Evolutionary conservation across 37 sponge, comb jelly and placozoan genomes (phyloP).

Genomic region (Diacarnus erythraeanus): DNA sequence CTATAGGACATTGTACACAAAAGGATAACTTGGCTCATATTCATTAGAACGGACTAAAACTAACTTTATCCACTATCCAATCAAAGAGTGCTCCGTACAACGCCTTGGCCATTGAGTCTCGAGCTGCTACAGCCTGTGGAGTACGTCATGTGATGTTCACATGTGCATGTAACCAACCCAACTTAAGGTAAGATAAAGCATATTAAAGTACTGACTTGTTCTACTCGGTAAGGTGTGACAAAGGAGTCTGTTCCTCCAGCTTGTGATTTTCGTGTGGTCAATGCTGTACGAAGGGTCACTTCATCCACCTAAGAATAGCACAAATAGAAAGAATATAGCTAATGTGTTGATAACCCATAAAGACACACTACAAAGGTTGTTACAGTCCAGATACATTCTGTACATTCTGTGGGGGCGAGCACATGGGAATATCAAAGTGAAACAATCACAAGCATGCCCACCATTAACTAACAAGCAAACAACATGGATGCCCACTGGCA

Average conservation of each 20-base stretch:
- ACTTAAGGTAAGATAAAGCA: no score
- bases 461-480: no score
- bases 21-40: background rate
- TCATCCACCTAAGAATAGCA: conserved; percentile 40
- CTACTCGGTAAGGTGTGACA: conserved; percentile 63
- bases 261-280: conserved; percentile 63
- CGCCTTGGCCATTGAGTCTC: conserved; percentile 95
- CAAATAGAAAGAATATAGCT: no score
- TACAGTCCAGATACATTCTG: no score
- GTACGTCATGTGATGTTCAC: background rate
- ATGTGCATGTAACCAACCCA: background rate
- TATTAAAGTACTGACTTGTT: conserved; percentile 41
- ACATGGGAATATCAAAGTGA: no score
- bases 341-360: no score
- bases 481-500: no score
- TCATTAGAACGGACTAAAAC: background rate
- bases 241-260: conserved; percentile 71
- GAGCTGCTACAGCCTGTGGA: conserved; percentile 66
- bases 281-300: conserved; percentile 48
- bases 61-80: conserved; percentile 88
- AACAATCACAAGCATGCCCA: no score
- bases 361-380: no score
- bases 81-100: conserved; percentile 96
- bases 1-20: background rate
- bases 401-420: background rate